Percentiles rank a stretch among this genome's conserved stretches.
phyloP scores from a whole-genome alignment of 2,888 invertebrate genomes.

The Scrobipalpa atriplicella region DNA sequence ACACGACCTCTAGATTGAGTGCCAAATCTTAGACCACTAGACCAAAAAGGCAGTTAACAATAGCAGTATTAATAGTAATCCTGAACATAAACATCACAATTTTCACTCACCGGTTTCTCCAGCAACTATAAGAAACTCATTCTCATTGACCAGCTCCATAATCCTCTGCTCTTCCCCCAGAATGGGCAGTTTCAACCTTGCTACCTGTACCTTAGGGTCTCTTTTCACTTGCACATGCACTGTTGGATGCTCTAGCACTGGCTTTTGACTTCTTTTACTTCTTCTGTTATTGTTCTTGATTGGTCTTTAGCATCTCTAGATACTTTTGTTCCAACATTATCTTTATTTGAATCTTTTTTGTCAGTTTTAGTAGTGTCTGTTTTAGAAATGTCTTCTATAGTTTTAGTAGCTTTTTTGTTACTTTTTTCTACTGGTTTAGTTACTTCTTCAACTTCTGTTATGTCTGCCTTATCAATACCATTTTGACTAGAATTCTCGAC shows the following conservation, averaged over 20 bases:
- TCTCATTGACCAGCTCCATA: constrained; percentile 97
- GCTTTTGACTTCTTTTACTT: constrained; percentile 53
- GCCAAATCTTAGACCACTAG: no score
- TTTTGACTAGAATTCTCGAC: constrained; percentile 37
- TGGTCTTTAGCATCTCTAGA: constrained; percentile 14
- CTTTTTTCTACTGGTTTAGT: constrained; percentile 27
- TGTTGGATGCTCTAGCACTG: constrained; percentile 57
- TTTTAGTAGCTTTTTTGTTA: constrained; percentile 23
- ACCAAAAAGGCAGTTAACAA: no score
- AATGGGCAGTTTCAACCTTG: constrained; percentile 94
- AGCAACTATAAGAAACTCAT: constrained; percentile 92
- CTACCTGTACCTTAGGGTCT: constrained; percentile 89
- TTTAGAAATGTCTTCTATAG: neutral
- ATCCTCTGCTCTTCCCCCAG: constrained; percentile 96
- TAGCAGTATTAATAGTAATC: no score
- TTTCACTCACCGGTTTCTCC: constrained; percentile 95
- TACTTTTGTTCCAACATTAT: constrained; percentile 21
- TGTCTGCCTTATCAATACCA: constrained; percentile 31
- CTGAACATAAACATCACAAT: no score
- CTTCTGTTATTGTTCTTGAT: constrained; percentile 29
- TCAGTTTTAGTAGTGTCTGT: constrained; percentile 20
- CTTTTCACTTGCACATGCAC: constrained; percentile 89
- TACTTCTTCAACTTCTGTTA: constrained; percentile 32
- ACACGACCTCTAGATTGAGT: no score
- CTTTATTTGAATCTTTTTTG: constrained; percentile 28